Conservation (phyloP, 1,140 invertebrate species). For the Ctenoplectra terminalis region DNA sequence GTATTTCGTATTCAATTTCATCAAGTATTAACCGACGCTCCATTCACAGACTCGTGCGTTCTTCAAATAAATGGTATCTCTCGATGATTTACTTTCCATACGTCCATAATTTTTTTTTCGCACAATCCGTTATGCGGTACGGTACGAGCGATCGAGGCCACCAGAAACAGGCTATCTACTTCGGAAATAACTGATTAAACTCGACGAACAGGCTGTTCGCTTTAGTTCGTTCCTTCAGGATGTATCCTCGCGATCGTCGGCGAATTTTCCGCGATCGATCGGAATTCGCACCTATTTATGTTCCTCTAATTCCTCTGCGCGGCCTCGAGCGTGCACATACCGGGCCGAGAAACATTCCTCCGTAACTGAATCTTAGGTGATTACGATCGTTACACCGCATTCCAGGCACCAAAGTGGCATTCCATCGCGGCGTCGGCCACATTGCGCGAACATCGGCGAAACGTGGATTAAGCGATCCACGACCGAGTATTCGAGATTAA, state of each 20-base stretch:
- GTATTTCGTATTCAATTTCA: neutral
- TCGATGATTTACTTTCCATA: constrained; percentile 1
- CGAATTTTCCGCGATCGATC: constrained; percentile 37
- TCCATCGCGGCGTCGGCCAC: constrained; percentile 71
- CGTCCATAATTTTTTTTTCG: constrained; percentile 41
- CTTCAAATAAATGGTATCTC: neutral
- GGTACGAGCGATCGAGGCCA: constrained; percentile 11
- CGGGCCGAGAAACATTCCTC: constrained; percentile 69
- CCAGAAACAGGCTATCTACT: neutral
- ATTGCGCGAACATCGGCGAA: constrained; percentile 75
- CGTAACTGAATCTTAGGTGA: constrained; percentile 71
- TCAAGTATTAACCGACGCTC: neutral
- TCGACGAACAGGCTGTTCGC: neutral
- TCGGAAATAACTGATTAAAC: neutral
- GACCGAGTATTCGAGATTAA: constrained; percentile 68
- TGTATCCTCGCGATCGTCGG: neutral
- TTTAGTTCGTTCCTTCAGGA: neutral
- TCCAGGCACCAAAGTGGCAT: constrained; percentile 77
- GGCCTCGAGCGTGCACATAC: constrained; percentile 59
- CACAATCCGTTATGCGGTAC: neutral
- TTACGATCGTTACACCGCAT: constrained; percentile 77
- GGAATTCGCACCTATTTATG: constrained; percentile 52
- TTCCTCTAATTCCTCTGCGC: constrained; percentile 48
- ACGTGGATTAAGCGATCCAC: constrained; percentile 72
- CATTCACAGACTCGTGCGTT: neutral